phyloP scores from a whole-genome alignment of 1,140 invertebrate species.

The honey bee (Apis mellifera) region Amel_HAv3.1 CM009938.2:11729501-11730000 shows the following conservation, averaged over 20 bases:
- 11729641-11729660: neutral
- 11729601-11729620: too few relatives aligned
- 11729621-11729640: neutral
- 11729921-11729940: neutral
- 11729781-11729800: constrained; percentile 91
- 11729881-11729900: constrained; percentile 84
- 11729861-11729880: constrained; percentile 91
- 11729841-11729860: constrained; percentile 88
- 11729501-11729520: too few relatives aligned
- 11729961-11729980: too few relatives aligned
- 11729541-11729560: too few relatives aligned
- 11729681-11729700: neutral
- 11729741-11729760: constrained; percentile 88
- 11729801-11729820: constrained; percentile 91
- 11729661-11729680: constrained; percentile 17
- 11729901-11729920: neutral
- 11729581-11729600: too few relatives aligned
- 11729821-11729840: constrained; percentile 94
- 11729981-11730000: too few relatives aligned
- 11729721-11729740: constrained; percentile 87
- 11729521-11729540: too few relatives aligned
- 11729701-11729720: constrained; percentile 86
- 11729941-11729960: neutral
- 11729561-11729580: too few relatives aligned
- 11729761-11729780: constrained; percentile 95